Conservation (phyloP, 92 coral and sea anemone genomes). For the Parazoanthus atlanticus region DNA sequence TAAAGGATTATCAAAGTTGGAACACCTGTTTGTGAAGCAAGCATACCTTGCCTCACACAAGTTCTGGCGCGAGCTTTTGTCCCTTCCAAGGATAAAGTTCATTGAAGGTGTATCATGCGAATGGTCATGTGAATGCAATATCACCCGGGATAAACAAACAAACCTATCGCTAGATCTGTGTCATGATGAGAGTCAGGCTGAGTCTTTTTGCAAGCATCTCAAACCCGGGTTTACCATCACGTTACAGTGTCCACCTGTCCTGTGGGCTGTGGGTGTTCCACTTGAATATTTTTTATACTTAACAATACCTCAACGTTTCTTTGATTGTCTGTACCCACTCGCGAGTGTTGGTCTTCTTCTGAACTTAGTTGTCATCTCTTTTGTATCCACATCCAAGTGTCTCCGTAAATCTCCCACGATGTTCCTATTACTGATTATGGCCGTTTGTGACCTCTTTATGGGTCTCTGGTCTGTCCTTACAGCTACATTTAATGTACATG, state of each 20-base stretch:
- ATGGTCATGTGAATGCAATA: neutral
- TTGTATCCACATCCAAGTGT: neutral
- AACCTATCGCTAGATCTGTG: neutral
- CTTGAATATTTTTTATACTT: neutral
- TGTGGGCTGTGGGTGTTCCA: too few species aligned
- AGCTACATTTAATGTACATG: neutral
- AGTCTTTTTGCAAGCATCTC: neutral
- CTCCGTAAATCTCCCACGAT: conserved; percentile 15
- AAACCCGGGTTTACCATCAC: neutral
- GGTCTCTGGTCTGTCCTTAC: neutral
- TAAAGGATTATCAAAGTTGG: neutral
- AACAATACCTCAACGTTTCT: neutral
- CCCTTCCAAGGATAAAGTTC: neutral
- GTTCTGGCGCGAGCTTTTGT: neutral
- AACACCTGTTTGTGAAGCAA: neutral
- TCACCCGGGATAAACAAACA: neutral
- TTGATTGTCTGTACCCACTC: too few species aligned
- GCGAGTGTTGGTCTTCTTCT: too few species aligned
- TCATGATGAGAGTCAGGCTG: neutral
- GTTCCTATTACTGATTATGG: neutral
- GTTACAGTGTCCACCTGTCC: neutral
- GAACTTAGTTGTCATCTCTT: too few species aligned
- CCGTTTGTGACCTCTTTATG: conserved; percentile 11
- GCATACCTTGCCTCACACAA: neutral
- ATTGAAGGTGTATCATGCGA: neutral